phyloP scores from a whole-genome alignment of 1,140 invertebrate genomes.

The Hestina assimilis region DNA sequence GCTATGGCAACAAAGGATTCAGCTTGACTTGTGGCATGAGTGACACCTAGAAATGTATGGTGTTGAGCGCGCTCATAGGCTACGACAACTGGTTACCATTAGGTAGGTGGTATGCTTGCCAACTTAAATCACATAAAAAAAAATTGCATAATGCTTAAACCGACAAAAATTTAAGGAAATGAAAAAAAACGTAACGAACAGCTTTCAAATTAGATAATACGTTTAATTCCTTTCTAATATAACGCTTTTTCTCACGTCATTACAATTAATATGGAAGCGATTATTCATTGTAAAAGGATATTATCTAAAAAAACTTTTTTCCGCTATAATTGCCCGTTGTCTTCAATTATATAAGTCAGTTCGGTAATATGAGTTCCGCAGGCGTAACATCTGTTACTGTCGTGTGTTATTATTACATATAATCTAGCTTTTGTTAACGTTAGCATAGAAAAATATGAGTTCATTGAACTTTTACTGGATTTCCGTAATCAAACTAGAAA shows the following conservation, averaged over 20 bases:
- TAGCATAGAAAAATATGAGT: not conserved
- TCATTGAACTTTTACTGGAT: not conserved
- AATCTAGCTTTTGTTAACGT: not conserved
- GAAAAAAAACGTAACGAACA: not conserved
- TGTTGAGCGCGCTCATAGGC: no score
- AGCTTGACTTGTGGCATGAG: no score
- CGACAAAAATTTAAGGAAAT: not conserved
- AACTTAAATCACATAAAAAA: no score
- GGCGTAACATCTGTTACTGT: conserved; percentile 25
- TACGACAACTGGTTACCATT: no score
- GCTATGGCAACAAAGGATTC: no score
- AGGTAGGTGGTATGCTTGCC: no score
- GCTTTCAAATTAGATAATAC: not conserved
- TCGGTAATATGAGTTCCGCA: conserved; percentile 18
- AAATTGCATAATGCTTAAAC: not conserved
- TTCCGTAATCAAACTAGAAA: not conserved
- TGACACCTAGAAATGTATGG: no score
- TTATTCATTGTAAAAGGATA: conserved; percentile 10
- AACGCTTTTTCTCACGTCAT: conserved; percentile 18
- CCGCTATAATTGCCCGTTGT: not conserved
- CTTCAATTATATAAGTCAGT: conserved; percentile 5
- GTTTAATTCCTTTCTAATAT: conserved; percentile 4
- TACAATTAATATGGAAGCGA: not conserved
- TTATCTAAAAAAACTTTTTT: conserved; percentile 17
- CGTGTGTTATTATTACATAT: not conserved